Conservation (phyloP, 2,113 vertebrate genomes). For the Mus pahari region DNA sequence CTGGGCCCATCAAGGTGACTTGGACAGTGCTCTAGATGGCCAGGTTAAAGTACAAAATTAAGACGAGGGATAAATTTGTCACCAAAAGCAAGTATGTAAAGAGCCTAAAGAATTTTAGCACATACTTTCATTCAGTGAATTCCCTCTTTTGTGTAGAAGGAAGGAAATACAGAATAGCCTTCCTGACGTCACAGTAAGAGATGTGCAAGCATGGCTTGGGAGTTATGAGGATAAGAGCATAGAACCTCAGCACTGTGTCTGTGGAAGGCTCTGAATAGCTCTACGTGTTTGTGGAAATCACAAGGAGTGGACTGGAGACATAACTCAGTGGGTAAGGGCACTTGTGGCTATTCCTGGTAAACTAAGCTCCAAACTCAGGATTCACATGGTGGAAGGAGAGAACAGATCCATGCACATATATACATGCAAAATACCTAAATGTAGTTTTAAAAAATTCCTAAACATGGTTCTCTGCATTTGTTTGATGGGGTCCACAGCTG, state of each 20-base stretch:
- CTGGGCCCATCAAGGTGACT: neutral
- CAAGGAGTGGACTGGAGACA: neutral
- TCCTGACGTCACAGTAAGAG: neutral
- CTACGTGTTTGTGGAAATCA: conserved; percentile 1
- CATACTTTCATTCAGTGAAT: neutral
- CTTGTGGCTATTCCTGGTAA: neutral
- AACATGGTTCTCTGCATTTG: neutral
- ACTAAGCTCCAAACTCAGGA: neutral
- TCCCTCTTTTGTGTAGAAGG: neutral
- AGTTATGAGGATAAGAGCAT: neutral
- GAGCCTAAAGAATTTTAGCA: neutral
- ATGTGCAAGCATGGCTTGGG: neutral
- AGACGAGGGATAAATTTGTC: neutral
- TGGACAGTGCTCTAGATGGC: neutral
- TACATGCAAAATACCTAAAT: neutral
- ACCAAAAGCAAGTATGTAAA: neutral
- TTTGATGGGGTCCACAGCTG: neutral
- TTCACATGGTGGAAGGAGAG: neutral
- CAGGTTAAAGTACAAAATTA: neutral
- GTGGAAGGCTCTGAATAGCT: neutral
- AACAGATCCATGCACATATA: no score
- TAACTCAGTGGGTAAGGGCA: neutral
- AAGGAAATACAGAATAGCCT: neutral
- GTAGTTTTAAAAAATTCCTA: neutral
- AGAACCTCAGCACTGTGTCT: neutral